Evolutionary conservation across 2,888 invertebrate genomes (phyloP), one percentile per base, ranked within the genome.

Genomic region (Lepidocyrtoides sp.): DNA sequence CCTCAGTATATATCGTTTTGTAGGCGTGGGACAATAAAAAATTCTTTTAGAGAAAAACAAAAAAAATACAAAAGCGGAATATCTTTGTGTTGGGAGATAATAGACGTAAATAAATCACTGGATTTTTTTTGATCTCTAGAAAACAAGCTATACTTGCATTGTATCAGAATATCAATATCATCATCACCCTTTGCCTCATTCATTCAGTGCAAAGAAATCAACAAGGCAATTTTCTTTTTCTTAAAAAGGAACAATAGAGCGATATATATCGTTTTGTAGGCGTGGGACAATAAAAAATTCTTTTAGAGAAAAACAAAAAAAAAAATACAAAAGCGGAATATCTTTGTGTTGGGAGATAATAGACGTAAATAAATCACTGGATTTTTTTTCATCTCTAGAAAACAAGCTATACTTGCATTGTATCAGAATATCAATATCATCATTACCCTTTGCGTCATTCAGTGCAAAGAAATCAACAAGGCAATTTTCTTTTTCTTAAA

Each of bases 81-180:
- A 57, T 83, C 83, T 63, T 32, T 83, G 48, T 60, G 20, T 41
- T 10, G 26, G n/a, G 17, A 69, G 51, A 44, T 41, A 83, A 84
- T 69, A 26, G 66, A 5, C 10, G 3, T 17, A 66, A 29, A 84
- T 84, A 84, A 84, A 84, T 84, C 69, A 84, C 84, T 12, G n/a
- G 41, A 26, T 29, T 84, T 84, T 63, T 41, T 41, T 41, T 41
- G 5, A 10, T 41, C 10, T 41, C 10, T 41, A 41, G 41, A 41
- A 41, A 41, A 41, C 5, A 41, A 41, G 41, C 4, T n/a, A n/a
- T n/a, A n/a, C n/a, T n/a, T n/a, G n/a, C n/a, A n/a, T n/a, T n/a
- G n/a, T n/a, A n/a, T n/a, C n/a, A n/a, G n/a, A n/a, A n/a, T n/a
- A n/a, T n/a, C n/a, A n/a, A n/a, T n/a, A n/a, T n/a, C n/a, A n/a